phyloP scores from a whole-genome alignment of 1,140 invertebrate genomes.

The Schlechtendalia chinensis region DNA sequence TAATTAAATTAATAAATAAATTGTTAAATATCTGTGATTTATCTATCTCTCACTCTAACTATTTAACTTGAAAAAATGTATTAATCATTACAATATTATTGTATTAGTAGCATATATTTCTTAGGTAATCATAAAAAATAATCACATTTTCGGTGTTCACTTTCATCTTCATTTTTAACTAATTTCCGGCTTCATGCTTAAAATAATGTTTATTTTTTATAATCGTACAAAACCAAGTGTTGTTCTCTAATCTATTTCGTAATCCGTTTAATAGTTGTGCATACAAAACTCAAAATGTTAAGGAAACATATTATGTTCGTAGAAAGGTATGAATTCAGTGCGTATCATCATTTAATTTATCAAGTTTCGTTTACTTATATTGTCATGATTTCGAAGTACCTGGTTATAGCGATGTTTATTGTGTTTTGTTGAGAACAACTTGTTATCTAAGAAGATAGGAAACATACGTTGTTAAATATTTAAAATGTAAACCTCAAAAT shows the following conservation, averaged over 20 bases:
- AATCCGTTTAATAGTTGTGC: background rate
- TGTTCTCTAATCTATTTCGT: background rate
- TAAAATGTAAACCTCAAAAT: background rate
- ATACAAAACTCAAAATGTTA: background rate
- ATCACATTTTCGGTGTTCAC: too few species aligned
- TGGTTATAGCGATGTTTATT: background rate
- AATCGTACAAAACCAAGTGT: background rate
- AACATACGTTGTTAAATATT: background rate
- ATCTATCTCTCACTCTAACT: background rate
- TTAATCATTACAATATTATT: background rate
- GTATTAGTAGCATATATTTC: background rate
- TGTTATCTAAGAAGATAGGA: background rate
- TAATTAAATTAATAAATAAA: too few species aligned
- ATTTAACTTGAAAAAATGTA: background rate
- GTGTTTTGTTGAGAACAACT: background rate
- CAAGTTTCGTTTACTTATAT: constrained; percentile 5
- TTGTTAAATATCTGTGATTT: background rate
- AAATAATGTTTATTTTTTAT: background rate
- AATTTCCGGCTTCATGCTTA: background rate
- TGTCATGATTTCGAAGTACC: background rate
- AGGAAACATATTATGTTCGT: background rate
- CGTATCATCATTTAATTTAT: background rate
- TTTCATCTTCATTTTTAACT: background rate
- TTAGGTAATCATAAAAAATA: background rate
- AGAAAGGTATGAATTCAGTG: background rate